Percentiles rank a stretch among this genome's conserved stretches.
phyloP scores from a whole-genome alignment of 92 coral and sea anemone species.

The Porites divaricata region DNA sequence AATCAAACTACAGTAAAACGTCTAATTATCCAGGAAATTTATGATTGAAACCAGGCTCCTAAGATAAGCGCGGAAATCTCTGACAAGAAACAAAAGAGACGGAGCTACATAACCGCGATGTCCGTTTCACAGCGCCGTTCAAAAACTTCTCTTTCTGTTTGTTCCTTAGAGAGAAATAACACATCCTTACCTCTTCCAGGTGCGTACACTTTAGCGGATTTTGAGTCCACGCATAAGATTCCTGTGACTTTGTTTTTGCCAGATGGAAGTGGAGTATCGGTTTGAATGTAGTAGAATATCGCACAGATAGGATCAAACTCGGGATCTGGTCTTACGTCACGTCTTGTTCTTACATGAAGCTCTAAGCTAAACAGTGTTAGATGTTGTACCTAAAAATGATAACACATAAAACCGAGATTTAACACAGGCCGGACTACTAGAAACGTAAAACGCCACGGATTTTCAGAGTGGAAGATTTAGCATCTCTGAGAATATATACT shows the following conservation, averaged over 20 bases:
- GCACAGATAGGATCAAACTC: slow-evolving; percentile 97
- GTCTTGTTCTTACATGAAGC: slow-evolving; percentile 90
- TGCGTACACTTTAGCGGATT: slow-evolving; percentile 53
- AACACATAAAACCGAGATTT: neutral
- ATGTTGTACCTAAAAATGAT: slow-evolving; percentile 77
- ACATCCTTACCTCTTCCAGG: neutral
- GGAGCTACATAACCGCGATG: too few species aligned
- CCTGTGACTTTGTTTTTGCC: slow-evolving; percentile 79
- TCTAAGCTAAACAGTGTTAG: slow-evolving; percentile 90
- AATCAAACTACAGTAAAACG: too few species aligned
- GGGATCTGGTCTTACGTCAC: slow-evolving; percentile 87
- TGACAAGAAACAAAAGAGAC: too few species aligned
- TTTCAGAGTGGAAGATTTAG: too few species aligned
- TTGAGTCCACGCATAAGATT: slow-evolving; percentile 80
- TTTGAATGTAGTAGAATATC: slow-evolving; percentile 86
- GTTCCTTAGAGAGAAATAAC: neutral
- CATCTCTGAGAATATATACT: too few species aligned
- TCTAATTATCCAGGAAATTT: too few species aligned
- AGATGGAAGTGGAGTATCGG: slow-evolving; percentile 69
- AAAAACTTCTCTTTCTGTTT: too few species aligned
- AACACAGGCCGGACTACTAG: too few species aligned
- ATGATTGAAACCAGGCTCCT: too few species aligned
- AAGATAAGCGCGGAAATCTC: too few species aligned
- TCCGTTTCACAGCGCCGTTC: too few species aligned
- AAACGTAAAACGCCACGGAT: too few species aligned